These are phyloP conservation scores for Halcyon badia DNA, from an alignment of 2,797 vertebrate genomes.

Conservation along the genomic window DNA sequence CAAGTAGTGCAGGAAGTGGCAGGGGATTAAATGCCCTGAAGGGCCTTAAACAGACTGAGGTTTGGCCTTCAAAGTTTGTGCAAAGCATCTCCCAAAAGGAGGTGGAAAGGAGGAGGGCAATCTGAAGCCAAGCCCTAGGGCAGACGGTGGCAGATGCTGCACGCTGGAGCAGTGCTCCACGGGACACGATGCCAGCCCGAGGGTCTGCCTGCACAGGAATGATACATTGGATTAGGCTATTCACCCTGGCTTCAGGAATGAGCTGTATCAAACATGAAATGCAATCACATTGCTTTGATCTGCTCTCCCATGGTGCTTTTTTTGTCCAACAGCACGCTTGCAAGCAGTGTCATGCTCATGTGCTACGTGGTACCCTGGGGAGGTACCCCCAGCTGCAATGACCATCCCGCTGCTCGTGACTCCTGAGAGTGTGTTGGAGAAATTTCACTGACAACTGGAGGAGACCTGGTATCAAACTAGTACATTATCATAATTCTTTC, in stretches of 20 bases:
- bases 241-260: constrained; percentile 58
- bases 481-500: background rate
- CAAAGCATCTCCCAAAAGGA: constrained; percentile 27
- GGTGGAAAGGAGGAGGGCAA: constrained; percentile 7
- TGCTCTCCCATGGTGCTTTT: background rate
- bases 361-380: accelerated
- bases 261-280: constrained; percentile 48
- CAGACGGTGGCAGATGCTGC: constrained; percentile 57
- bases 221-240: constrained; percentile 68
- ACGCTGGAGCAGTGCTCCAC: constrained; percentile 45
- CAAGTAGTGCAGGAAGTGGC: background rate
- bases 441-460: background rate
- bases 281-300: constrained; percentile 66
- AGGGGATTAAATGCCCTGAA: background rate
- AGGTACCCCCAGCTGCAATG: background rate
- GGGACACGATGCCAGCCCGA: constrained; percentile 31
- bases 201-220: constrained; percentile 68
- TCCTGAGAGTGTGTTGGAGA: background rate
- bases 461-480: background rate
- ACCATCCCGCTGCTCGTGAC: background rate
- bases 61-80: constrained; percentile 22
- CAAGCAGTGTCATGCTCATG: accelerated
- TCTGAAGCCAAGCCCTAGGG: constrained; percentile 60
- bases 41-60: background rate
- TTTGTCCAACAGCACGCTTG: background rate